Evolutionary conservation across 2,888 invertebrate species (phyloP).

Genomic region (Pantelozetes paolii): DNA sequence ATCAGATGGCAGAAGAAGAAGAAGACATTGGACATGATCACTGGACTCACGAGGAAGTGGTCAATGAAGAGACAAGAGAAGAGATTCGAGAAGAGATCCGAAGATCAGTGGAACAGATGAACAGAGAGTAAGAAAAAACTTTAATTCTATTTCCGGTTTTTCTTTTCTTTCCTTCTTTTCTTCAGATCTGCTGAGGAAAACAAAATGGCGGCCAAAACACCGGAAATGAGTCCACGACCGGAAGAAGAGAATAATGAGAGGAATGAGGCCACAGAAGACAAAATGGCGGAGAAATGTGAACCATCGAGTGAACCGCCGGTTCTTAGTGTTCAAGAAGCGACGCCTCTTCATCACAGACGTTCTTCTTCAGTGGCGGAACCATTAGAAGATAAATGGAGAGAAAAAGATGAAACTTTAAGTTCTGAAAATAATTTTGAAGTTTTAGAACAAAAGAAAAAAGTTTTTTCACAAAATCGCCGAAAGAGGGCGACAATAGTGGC

Average conservation of each 20-base stretch:
- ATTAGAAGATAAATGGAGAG: not conserved
- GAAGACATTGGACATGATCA: not conserved
- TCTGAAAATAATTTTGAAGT: not conserved
- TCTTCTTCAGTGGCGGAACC: conserved; percentile 6
- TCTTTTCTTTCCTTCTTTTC: no score
- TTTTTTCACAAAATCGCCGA: not conserved
- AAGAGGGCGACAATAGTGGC: not conserved
- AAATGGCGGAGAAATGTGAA: no score
- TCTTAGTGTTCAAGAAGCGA: conserved; percentile 9
- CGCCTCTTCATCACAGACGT: not conserved
- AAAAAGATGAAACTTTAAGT: conserved; percentile 25
- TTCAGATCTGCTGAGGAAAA: no score
- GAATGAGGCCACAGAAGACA: no score
- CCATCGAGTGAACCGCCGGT: not conserved
- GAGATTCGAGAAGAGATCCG: not conserved
- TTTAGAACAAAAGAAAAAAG: not conserved
- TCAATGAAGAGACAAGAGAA: not conserved
- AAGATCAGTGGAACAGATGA: no score
- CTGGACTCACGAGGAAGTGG: not conserved
- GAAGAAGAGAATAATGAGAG: no score
- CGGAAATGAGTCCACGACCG: no score
- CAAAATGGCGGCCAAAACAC: no score
- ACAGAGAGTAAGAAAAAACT: no score
- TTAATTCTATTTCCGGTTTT: no score
- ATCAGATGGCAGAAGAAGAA: not conserved